phyloP scores from a whole-genome alignment of 1,140 invertebrate species.

The Scaptodrosophila lebanonensis region DNA sequence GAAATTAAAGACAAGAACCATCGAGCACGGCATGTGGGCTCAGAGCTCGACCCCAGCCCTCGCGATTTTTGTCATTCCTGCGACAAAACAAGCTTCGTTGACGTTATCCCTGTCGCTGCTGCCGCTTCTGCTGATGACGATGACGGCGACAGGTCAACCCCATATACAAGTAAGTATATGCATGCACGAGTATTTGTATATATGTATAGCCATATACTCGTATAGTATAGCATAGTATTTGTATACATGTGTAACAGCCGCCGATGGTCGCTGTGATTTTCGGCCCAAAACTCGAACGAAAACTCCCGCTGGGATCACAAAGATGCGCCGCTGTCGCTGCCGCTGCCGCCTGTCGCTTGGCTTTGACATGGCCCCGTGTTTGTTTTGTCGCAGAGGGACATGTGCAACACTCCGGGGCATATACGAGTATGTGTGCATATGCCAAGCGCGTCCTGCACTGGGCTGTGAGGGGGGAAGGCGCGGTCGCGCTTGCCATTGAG shows the following conservation, averaged over 20 bases:
- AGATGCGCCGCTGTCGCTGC: constrained; percentile 53
- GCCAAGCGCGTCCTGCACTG: constrained; percentile 23
- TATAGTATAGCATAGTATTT: too few species aligned
- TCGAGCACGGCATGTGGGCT: constrained; percentile 45
- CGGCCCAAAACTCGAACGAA: too few species aligned
- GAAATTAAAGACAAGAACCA: constrained; percentile 64
- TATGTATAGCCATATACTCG: too few species aligned
- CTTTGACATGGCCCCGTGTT: constrained; percentile 45
- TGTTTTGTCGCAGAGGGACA: constrained; percentile 71
- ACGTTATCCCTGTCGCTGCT: too few species aligned
- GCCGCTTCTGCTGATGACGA: constrained; percentile 24
- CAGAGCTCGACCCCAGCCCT: neutral
- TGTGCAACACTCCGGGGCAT: constrained; percentile 76
- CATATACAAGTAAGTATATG: constrained; percentile 42
- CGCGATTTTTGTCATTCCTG: too few species aligned
- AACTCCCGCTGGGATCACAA: constrained; percentile 73
- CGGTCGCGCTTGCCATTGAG: constrained; percentile 39
- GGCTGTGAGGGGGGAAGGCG: neutral
- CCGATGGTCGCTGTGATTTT: constrained; percentile 75
- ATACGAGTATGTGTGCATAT: constrained; percentile 65
- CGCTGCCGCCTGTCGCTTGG: constrained; percentile 15
- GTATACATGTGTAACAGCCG: too few species aligned
- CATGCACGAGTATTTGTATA: constrained; percentile 39
- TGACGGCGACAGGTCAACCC: constrained; percentile 42
- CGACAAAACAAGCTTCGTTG: too few species aligned